These are phyloP conservation scores for Diabrotica undecimpunctata DNA, from an alignment of 1,140 invertebrate genomes.

Conservation along the genomic window DNA sequence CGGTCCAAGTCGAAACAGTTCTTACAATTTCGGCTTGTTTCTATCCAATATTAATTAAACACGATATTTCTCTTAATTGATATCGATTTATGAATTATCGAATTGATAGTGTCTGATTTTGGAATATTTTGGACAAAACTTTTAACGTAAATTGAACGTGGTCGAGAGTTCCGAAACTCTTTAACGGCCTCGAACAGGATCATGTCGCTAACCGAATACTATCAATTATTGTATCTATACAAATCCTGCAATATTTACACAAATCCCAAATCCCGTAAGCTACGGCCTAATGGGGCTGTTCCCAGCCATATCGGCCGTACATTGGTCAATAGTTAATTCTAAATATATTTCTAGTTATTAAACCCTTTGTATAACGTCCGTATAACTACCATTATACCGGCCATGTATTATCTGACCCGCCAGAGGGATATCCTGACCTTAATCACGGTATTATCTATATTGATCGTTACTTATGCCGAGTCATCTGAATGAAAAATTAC, in stretches of 20 bases:
- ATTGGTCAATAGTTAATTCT: not conserved
- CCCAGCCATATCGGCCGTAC: not conserved
- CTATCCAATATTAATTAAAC: too few relatives aligned
- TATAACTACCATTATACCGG: not conserved
- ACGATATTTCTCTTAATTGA: too few relatives aligned
- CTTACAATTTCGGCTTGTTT: too few relatives aligned
- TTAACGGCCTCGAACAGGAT: not conserved
- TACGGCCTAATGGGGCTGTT: not conserved
- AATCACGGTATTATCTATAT: conserved; percentile 1
- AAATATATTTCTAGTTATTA: conserved; percentile 1
- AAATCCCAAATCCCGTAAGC: conserved; percentile 1
- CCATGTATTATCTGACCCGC: conserved; percentile 1
- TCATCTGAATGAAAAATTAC: not conserved
- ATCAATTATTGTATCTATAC: conserved; percentile 2
- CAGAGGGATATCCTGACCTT: conserved; percentile 1
- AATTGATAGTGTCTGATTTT: too few relatives aligned
- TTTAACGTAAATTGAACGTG: too few relatives aligned
- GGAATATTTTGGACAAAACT: too few relatives aligned
- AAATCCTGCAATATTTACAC: conserved; percentile 11
- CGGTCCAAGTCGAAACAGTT: too few relatives aligned
- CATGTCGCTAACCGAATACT: not conserved
- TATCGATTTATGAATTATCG: too few relatives aligned
- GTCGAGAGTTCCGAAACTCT: too few relatives aligned
- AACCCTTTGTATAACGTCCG: not conserved
- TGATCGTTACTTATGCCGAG: not conserved